Conservation (phyloP, 2,888 invertebrate species). For the Tethea ocularis region DNA sequence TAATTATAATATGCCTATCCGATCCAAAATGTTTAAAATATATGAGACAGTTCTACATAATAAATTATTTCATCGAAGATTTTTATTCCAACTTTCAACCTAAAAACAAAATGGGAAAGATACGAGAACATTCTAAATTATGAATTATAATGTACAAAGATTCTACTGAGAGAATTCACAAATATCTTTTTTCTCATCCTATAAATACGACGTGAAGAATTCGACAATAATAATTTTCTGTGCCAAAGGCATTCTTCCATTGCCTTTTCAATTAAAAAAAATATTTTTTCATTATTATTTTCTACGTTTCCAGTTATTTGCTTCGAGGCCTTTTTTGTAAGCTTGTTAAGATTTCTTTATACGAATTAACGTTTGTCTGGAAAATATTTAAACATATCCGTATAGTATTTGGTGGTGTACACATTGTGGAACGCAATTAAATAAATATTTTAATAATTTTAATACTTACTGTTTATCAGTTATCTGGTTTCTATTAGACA, state of each 20-base stretch:
- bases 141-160: slow-evolving; percentile 11
- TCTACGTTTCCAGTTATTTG: slow-evolving; percentile 1
- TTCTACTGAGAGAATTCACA: background rate
- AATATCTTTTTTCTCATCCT: slow-evolving; percentile 5
- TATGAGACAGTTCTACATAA: background rate
- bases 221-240: slow-evolving; percentile 27
- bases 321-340: background rate
- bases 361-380: background rate
- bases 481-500: too few relatives aligned
- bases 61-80: background rate
- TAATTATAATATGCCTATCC: too few relatives aligned
- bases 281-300: slow-evolving; percentile 1
- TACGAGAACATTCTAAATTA: slow-evolving; percentile 7
- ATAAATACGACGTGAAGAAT: slow-evolving; percentile 23
- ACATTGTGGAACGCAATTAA: too few relatives aligned
- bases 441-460: too few relatives aligned
- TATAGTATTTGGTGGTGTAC: too few relatives aligned
- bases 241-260: slow-evolving; percentile 28
- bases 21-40: background rate
- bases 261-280: slow-evolving; percentile 25
- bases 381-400: background rate
- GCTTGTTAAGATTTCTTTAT: background rate
- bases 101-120: background rate
- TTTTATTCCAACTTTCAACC: background rate
- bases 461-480: too few relatives aligned